Base-by-base conservation (phyloP, 2,113 vertebrate genomes). In the Seriola quinqueradiata region DNA sequence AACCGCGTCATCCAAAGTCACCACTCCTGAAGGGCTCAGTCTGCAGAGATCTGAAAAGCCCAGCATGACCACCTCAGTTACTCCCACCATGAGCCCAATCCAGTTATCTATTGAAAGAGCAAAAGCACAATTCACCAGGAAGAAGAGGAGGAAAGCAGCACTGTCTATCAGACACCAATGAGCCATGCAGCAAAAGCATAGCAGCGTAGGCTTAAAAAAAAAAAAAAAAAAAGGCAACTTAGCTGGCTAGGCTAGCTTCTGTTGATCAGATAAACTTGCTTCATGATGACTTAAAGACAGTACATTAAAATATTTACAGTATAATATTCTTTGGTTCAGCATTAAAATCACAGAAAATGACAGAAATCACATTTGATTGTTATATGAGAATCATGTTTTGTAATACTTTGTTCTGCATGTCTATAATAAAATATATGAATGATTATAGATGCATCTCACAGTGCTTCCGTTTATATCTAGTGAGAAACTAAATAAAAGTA, bases 131-230 rank as follows among this genome's bases (percentile, higher is more conserved):
- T 86, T 89, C 74, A 82, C 23, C n/a, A 72, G 83, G 73, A 94
- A 92, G 84, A 94, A 88, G 76, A 88, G 79, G 75, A 91, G 87
- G 85, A 93, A 93, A 86, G 77, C 55, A 4, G 44, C 5, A 1
- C 10, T 48, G 68, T 52, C 34, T 3, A 3, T 10, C 4, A 63
- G 52, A 55, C 87, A 71, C 0, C 65, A 72, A 16, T 89, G 63
- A 84, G 23, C 40, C 21, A 1, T 9, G 65, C 34, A 14, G 5
- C 65, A 32, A 32, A 38, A 67, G 58, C 2, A 23, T 6, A 66
- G 76, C 59, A 63, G 25, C 48, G 70, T 42, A 72, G 36, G 72
- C 17, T 58, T 1, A 3, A 57, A n/a, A n/a, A n/a, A n/a, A n/a
- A n/a, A n/a, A n/a, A 28, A 28, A 59, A 64, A 52, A 17, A 57